phyloP scores from a whole-genome alignment of 1,140 invertebrate species.

The Lepidurus packardi region DNA sequence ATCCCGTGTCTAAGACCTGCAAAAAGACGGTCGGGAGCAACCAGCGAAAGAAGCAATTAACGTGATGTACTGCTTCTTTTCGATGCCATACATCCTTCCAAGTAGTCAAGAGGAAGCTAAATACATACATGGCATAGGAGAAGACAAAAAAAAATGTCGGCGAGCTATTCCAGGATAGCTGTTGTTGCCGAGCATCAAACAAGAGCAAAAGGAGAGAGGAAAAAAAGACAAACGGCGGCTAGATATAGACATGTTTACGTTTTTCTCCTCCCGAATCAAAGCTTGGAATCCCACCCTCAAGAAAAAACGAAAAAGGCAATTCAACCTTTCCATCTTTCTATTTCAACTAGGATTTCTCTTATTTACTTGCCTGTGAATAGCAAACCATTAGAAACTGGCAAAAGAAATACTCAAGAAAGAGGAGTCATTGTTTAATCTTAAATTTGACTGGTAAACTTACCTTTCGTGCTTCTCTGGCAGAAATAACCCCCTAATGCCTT shows the following conservation, averaged over 20 bases:
- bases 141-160: conserved; percentile 23
- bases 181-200: background rate
- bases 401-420: too few species aligned
- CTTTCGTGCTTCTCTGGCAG: conserved; percentile 39
- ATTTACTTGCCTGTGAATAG: too few species aligned
- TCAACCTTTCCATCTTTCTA: too few species aligned
- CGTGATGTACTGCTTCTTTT: conserved; percentile 8
- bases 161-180: conserved; percentile 12
- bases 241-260: background rate
- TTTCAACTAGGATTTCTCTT: too few species aligned
- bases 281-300: background rate
- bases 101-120: background rate
- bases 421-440: too few species aligned
- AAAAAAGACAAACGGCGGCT: conserved; percentile 26
- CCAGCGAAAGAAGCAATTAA: conserved; percentile 23
- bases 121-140: background rate
- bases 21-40: conserved; percentile 24
- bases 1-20: conserved; percentile 21
- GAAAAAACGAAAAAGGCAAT: background rate
- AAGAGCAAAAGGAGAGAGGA: conserved; percentile 7
- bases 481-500: background rate
- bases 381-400: too few species aligned
- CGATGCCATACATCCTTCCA: background rate
- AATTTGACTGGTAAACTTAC: conserved; percentile 37
- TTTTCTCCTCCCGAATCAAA: too few species aligned